Evolutionary conservation across 2,888 invertebrate species (phyloP), one percentile per base, ranked within the genome.

Genomic region (Vannuccia rotundouncinata): DNA sequence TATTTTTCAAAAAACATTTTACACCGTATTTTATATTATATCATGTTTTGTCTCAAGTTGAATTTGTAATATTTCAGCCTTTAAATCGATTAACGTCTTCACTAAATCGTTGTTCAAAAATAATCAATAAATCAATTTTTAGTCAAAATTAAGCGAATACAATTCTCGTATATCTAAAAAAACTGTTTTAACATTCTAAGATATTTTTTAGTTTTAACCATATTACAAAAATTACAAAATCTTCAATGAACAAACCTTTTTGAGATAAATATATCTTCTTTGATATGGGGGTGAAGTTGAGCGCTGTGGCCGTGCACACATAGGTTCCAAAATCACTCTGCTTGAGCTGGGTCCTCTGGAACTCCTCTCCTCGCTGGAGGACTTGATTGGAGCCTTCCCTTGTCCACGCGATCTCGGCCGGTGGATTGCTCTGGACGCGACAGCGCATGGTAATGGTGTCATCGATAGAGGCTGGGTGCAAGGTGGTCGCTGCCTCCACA

Each of bases 181-280:
- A n/a, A n/a, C n/a, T n/a, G n/a, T n/a, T n/a, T n/a, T n/a, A n/a
- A n/a, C n/a, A n/a, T n/a, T n/a, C n/a, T n/a, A n/a, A n/a, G n/a
- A n/a, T n/a, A n/a, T n/a, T n/a, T n/a, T n/a, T n/a, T n/a, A n/a
- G n/a, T n/a, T n/a, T n/a, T n/a, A n/a, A n/a, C n/a, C n/a, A n/a
- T n/a, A n/a, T n/a, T n/a, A n/a, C n/a, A n/a, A n/a, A n/a, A n/a
- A n/a, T n/a, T n/a, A n/a, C n/a, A n/a, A n/a, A n/a, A n/a, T n/a
- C n/a, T n/a, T n/a, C n/a, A n/a, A n/a, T n/a, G n/a, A n/a, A n/a
- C 59, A 25, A 31, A 80, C 80, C 29, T 45, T 78, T 80, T 79
- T 59, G 31, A 2, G 76, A 79, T 0, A 80, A 78, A 45, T 80
- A 80, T 1, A 79, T 10, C 31, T 79, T 80, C 79, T 80, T 80